Evolutionary conservation across 1,140 invertebrate species (phyloP).

Genomic region (Bombus balteatus): DNA sequence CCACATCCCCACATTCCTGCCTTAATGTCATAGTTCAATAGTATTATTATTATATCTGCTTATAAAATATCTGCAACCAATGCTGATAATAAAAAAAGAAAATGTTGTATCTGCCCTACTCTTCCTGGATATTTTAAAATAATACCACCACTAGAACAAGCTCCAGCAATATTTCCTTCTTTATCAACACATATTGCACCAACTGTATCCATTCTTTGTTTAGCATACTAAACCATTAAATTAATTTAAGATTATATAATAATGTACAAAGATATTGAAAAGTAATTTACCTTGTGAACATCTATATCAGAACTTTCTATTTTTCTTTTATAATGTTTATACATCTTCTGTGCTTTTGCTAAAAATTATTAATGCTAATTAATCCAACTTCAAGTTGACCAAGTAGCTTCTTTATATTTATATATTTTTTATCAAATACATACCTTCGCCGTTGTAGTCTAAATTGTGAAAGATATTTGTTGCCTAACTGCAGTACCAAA

Average conservation of each 20-base stretch:
- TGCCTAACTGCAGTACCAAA: too few species aligned
- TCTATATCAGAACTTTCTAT: constrained; percentile 80
- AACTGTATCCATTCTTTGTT: constrained; percentile 91
- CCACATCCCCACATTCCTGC: constrained; percentile 94
- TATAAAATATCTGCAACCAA: neutral
- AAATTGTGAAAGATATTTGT: too few species aligned
- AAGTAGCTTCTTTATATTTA: too few species aligned
- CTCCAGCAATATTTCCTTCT: constrained; percentile 91
- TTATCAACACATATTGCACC: constrained; percentile 95
- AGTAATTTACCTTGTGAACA: constrained; percentile 54
- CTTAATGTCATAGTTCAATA: constrained; percentile 78
- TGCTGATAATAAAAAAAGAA: neutral
- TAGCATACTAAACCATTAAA: constrained; percentile 65
- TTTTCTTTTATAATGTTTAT: constrained; percentile 89
- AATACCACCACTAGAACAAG: constrained; percentile 96
- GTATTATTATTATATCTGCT: neutral
- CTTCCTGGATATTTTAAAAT: constrained; percentile 95
- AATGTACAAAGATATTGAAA: neutral
- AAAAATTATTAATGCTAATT: too few species aligned
- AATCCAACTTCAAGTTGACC: too few species aligned
- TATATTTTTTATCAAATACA: too few species aligned
- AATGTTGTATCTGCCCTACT: constrained; percentile 88
- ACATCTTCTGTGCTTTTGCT: constrained; percentile 87
- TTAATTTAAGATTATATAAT: constrained; percentile 42
- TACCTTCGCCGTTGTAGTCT: accelerated